These are phyloP conservation scores for Iguana delicatissima DNA, from an alignment of 2,797 vertebrate species.

Conservation along the genomic window DNA sequence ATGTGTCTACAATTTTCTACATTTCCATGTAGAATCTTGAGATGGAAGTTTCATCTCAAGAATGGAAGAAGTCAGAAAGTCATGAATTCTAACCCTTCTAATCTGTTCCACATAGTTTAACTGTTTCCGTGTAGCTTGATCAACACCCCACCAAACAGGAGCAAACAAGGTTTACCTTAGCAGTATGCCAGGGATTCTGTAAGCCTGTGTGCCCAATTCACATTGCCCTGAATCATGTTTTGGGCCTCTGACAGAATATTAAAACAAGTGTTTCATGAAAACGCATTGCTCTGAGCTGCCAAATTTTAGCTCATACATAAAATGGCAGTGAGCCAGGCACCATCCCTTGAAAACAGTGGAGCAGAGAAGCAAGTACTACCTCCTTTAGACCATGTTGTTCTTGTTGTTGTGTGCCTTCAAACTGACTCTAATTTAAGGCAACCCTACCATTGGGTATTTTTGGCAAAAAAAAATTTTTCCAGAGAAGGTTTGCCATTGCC, in stretches of 20 bases:
- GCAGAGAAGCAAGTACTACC: neutral
- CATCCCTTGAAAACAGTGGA: neutral
- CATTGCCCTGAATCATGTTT: neutral
- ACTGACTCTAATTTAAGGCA: no score
- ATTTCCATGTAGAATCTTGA: neutral
- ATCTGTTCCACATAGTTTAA: neutral
- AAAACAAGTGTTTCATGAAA: neutral
- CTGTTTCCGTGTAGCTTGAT: no score
- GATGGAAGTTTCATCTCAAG: neutral
- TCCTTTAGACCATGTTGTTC: neutral
- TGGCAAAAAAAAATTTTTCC: no score
- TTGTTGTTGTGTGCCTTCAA: no score
- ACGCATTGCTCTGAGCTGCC: neutral
- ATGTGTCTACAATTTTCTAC: neutral
- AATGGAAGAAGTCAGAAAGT: neutral
- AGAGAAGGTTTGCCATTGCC: no score
- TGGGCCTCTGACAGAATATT: neutral
- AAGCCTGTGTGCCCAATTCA: neutral
- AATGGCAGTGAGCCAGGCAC: neutral
- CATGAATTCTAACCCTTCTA: neutral
- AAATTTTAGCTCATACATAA: neutral
- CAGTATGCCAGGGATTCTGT: neutral
- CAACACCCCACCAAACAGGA: neutral
- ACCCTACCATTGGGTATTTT: no score
- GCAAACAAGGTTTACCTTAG: neutral